These are phyloP conservation scores for Tillus elongatus DNA, from an alignment of 2,888 invertebrate genomes.

Conservation along the genomic window DNA sequence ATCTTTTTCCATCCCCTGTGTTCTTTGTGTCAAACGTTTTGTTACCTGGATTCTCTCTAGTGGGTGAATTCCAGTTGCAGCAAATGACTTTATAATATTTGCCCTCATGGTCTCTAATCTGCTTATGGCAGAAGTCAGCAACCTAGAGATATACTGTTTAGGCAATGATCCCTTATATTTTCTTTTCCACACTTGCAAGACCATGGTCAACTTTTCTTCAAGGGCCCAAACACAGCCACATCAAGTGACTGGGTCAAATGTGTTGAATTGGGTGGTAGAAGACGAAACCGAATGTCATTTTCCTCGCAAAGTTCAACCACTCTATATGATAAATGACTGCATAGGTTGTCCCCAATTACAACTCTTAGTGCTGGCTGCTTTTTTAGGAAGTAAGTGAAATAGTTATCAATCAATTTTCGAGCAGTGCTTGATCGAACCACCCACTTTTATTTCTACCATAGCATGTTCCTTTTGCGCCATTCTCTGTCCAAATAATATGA, in stretches of 20 bases:
- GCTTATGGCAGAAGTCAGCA: too few species aligned
- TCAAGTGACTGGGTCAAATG: constrained; percentile 14
- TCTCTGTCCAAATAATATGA: constrained; percentile 17
- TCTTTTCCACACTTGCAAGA: constrained; percentile 11
- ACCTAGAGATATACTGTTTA: too few species aligned
- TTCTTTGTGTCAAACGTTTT: too few species aligned
- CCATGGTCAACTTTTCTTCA: too few species aligned
- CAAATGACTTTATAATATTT: too few species aligned
- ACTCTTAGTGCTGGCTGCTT: too few species aligned
- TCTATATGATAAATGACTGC: constrained; percentile 11
- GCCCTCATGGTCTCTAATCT: too few species aligned
- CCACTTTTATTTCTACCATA: constrained; percentile 16
- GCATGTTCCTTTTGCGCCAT: constrained; percentile 13
- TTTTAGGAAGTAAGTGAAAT: too few species aligned
- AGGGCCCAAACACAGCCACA: constrained; percentile 12
- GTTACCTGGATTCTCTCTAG: too few species aligned
- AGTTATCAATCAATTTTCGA: too few species aligned
- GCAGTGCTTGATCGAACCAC: constrained; percentile 20
- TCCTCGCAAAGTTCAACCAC: constrained; percentile 15
- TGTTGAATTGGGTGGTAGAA: constrained; percentile 14
- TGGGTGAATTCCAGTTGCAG: too few species aligned
- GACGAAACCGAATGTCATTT: constrained; percentile 13
- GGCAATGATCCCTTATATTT: constrained; percentile 13
- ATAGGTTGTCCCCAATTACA: constrained; percentile 13
- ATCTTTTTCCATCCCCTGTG: too few species aligned